These are phyloP conservation scores for Scomber colias DNA, from an alignment of 2,113 vertebrate genomes.

Conservation along the genomic window DNA sequence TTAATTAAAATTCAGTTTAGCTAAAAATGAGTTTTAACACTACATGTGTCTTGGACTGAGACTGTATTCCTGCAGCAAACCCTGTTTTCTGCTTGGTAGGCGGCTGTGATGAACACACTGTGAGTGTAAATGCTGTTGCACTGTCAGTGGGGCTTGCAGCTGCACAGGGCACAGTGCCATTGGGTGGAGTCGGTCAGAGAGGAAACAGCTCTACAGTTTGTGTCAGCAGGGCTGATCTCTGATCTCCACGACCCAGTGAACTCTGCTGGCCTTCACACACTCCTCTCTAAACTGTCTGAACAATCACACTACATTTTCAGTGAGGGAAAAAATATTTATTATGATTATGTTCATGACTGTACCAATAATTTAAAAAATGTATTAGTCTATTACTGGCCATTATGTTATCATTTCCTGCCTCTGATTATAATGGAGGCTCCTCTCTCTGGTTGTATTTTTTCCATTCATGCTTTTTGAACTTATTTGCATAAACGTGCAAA, in stretches of 20 bases:
- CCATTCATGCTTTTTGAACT: not conserved
- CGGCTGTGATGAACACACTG: slow-evolving; percentile 15
- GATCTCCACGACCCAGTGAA: slow-evolving; percentile 36
- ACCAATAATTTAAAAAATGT: not conserved
- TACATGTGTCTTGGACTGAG: not conserved
- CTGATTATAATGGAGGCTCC: not conserved
- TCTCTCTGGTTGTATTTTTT: not conserved
- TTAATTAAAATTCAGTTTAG: not conserved
- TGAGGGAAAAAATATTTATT: not conserved
- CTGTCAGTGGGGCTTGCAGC: slow-evolving; percentile 72
- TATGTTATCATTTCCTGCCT: not conserved
- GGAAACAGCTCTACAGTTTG: slow-evolving; percentile 72
- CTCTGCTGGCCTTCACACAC: slow-evolving; percentile 14
- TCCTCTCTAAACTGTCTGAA: not conserved
- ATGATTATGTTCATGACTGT: not conserved
- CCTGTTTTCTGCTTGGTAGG: not conserved
- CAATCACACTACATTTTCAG: not conserved
- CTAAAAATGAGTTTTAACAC: not conserved
- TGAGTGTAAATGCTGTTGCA: slow-evolving; percentile 20
- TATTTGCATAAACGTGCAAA: not conserved
- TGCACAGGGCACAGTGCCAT: slow-evolving; percentile 75
- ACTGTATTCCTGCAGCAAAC: not conserved
- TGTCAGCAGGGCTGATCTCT: slow-evolving; percentile 68
- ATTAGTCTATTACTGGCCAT: not conserved
- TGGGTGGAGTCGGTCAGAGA: slow-evolving; percentile 79